Evolutionary conservation across 2,888 invertebrate genomes (phyloP).

Genomic region (Drosophila borborema): DNA sequence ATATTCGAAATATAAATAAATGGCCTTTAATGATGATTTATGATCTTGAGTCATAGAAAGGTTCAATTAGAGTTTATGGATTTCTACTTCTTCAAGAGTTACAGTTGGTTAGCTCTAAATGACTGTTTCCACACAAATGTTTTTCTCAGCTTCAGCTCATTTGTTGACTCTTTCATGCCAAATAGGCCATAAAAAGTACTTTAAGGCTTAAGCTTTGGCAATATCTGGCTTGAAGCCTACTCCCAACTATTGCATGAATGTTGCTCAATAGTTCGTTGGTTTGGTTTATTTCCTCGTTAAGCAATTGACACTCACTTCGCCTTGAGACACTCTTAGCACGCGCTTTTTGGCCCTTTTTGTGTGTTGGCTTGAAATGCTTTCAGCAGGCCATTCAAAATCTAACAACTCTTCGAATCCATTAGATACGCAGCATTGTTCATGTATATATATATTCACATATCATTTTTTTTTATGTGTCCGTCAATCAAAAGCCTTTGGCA

Average conservation of each 20-base stretch:
- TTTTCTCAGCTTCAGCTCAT: neutral
- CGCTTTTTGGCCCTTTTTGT: slow-evolving; percentile 22
- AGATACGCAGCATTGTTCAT: slow-evolving; percentile 30
- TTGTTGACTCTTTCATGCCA: neutral
- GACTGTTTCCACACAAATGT: neutral
- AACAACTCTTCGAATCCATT: slow-evolving; percentile 48
- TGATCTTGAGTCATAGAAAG: no score
- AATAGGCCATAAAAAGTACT: neutral
- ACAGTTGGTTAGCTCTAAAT: no score
- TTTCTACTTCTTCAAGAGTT: no score
- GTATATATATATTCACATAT: neutral
- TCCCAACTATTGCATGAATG: no score
- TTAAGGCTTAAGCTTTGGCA: neutral
- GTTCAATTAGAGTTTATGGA: no score
- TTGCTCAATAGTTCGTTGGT: neutral
- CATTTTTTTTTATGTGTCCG: slow-evolving; percentile 19
- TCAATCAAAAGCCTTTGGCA: slow-evolving; percentile 42
- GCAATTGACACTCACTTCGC: neutral
- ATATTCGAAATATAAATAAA: neutral
- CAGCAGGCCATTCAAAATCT: slow-evolving; percentile 33
- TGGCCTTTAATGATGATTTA: no score
- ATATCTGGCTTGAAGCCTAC: neutral
- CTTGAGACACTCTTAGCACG: slow-evolving; percentile 8
- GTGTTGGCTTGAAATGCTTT: slow-evolving; percentile 10
- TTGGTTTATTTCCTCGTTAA: slow-evolving; percentile 1